Percentiles rank a stretch among this genome's conserved stretches.
Conservation (phyloP, 2,888 invertebrate species). For the Tetanocera ferruginea region DNA sequence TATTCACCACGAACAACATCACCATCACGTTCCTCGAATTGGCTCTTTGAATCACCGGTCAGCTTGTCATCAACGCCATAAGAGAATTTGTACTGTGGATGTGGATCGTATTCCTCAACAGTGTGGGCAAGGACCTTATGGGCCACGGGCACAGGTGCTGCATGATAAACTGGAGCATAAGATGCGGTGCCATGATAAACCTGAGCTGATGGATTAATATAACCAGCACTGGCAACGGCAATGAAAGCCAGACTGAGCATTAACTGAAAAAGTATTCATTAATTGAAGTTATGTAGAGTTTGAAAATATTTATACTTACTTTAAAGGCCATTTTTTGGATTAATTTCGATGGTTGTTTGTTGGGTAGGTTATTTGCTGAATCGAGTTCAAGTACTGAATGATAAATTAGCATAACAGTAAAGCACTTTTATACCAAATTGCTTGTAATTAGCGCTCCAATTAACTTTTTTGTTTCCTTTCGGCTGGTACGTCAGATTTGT, state of each 20-base stretch:
- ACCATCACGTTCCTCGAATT: conserved; percentile 67
- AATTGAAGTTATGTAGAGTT: not conserved
- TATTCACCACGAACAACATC: conserved; percentile 68
- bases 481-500: conserved; percentile 22
- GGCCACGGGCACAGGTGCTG: conserved; percentile 42
- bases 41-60: conserved; percentile 68
- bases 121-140: conserved; percentile 56
- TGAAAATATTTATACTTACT: conserved; percentile 18
- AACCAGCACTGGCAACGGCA: conserved; percentile 57
- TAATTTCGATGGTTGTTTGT: not conserved
- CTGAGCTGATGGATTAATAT: conserved; percentile 44
- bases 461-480: not conserved
- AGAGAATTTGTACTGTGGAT: conserved; percentile 66
- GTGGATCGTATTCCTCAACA: conserved; percentile 62
- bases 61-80: conserved; percentile 66
- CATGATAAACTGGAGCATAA: conserved; percentile 45
- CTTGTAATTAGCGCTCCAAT: conserved; percentile 4
- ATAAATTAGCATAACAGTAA: conserved; percentile 36
- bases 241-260: conserved; percentile 47
- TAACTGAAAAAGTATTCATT: conserved; percentile 23
- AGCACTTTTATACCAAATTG: conserved; percentile 38
- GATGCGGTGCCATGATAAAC: conserved; percentile 52
- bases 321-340: conserved; percentile 41
- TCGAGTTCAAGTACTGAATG: conserved; percentile 37
- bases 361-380: conserved; percentile 31